Evolutionary conservation across 2,113 vertebrate species (phyloP).

Genomic region (Microcebus lehilahytsara): DNA sequence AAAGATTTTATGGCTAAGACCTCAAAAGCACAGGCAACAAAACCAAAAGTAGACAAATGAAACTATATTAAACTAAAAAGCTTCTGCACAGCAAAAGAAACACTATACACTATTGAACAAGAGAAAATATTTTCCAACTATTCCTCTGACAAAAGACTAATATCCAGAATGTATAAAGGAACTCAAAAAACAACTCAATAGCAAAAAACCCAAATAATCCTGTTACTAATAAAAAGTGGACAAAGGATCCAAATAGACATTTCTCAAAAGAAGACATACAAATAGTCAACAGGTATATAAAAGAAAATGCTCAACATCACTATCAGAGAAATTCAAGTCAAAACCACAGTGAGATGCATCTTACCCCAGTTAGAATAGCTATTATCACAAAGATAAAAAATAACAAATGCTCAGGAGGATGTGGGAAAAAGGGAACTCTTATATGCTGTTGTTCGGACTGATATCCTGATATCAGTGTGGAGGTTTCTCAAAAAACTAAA

Average conservation of each 20-base stretch:
- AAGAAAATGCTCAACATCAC: not conserved
- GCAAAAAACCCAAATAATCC: not conserved
- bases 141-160: not conserved
- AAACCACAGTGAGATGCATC: not conserved
- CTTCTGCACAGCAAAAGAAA: not conserved
- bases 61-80: not conserved
- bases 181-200: not conserved
- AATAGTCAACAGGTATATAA: not conserved
- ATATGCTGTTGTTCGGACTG: not conserved
- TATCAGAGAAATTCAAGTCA: not conserved
- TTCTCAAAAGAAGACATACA: not conserved
- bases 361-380: not conserved
- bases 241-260: not conserved
- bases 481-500: not conserved
- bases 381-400: not conserved
- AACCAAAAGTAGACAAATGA: not conserved
- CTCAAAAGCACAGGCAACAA: not conserved
- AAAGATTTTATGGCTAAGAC: not conserved
- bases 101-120: not conserved
- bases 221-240: not conserved
- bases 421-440: not conserved
- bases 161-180: not conserved
- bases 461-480: not conserved
- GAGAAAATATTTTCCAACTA: not conserved
- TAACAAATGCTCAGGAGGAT: not conserved